Conservation (phyloP, 2,797 vertebrate genomes). For the Acanthis flammea region DNA sequence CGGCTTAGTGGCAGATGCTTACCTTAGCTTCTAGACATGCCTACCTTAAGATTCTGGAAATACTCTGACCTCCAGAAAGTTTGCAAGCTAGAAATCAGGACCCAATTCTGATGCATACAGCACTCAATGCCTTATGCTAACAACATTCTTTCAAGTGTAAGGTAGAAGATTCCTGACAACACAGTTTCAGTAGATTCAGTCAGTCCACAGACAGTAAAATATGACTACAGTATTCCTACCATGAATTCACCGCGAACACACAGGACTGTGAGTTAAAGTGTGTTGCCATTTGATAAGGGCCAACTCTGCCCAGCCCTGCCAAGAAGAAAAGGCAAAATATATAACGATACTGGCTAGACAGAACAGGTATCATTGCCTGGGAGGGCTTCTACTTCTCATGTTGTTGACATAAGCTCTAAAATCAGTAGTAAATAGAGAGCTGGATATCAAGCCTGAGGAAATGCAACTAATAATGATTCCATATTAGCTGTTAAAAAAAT, state of each 20-base stretch:
- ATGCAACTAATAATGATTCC: constrained; percentile 9
- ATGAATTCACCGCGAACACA: background rate
- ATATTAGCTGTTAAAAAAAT: background rate
- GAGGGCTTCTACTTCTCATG: background rate
- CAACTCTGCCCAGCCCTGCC: background rate
- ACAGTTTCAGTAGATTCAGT: background rate
- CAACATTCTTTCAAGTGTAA: background rate
- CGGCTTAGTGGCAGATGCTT: background rate
- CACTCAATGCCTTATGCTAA: background rate
- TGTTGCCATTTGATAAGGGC: background rate
- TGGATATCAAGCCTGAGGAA: constrained; percentile 18
- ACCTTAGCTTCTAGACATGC: background rate
- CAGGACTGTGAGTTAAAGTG: background rate
- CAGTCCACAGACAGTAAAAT: background rate
- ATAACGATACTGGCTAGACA: background rate
- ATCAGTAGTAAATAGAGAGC: constrained; percentile 3
- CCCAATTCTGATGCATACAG: background rate
- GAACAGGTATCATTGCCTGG: background rate
- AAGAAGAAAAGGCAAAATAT: background rate
- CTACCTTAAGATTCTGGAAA: background rate
- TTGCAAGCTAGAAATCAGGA: background rate
- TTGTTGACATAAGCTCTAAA: background rate
- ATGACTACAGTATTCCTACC: background rate
- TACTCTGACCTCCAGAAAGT: background rate
- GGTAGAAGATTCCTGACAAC: background rate